Conservation (phyloP, 2,888 invertebrate genomes). For the Onthophagus sagittarius region DNA sequence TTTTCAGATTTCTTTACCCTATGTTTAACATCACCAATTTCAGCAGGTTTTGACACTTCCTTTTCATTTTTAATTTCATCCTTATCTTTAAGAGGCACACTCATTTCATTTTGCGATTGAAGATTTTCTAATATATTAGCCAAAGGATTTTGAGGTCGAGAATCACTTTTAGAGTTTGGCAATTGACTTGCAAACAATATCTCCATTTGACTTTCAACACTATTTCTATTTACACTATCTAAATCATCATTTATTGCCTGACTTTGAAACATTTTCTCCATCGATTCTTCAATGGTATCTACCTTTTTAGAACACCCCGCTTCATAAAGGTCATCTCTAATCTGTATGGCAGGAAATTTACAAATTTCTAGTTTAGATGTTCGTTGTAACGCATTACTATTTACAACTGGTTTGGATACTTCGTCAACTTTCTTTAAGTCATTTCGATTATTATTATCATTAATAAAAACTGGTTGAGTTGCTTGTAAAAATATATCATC, state of each 20-base stretch:
- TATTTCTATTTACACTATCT: background rate
- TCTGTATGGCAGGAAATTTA: background rate
- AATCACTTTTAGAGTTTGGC: constrained; percentile 18
- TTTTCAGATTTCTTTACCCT: background rate
- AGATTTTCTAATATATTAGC: constrained; percentile 24
- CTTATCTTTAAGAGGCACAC: constrained; percentile 1
- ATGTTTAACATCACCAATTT: background rate
- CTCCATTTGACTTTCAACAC: constrained; percentile 34
- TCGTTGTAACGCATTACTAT: background rate
- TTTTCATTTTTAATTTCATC: background rate
- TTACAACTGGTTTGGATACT: constrained; percentile 1
- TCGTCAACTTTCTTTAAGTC: constrained; percentile 11
- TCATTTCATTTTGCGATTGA: constrained; percentile 8
- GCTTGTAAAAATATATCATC: constrained; percentile 23
- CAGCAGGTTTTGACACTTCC: background rate
- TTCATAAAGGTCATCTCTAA: background rate
- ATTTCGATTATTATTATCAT: background rate
- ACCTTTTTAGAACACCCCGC: background rate
- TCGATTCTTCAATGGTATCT: constrained; percentile 1
- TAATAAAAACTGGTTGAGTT: constrained; percentile 21
- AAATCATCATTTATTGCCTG: constrained; percentile 2
- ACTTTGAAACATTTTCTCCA: constrained; percentile 4
- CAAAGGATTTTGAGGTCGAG: constrained; percentile 30
- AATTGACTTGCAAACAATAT: constrained; percentile 34
- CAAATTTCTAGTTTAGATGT: background rate